A percentile compares a stretch with the other conserved stretches of the same genome.
These are phyloP conservation scores for Lutjanus campechanus DNA, from an alignment of 2,797 vertebrate genomes.

Conservation along the genomic window DNA sequence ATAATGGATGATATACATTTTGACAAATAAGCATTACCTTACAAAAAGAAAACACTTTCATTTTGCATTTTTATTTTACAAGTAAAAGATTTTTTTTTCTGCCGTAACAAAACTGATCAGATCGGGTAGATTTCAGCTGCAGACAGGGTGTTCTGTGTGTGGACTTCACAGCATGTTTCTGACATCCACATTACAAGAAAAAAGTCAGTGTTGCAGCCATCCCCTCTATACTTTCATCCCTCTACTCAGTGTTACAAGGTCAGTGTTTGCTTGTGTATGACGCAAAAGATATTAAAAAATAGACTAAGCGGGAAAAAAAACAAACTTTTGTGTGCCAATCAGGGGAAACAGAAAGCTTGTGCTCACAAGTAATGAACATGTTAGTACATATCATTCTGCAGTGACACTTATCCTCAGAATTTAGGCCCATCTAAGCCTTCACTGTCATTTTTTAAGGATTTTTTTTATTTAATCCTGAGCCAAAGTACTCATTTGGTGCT, in stretches of 20 bases:
- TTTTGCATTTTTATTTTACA: too few relatives aligned
- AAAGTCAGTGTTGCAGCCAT: too few relatives aligned
- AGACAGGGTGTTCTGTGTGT: too few relatives aligned
- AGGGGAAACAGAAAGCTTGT: constrained; percentile 27
- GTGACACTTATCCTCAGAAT: constrained; percentile 74
- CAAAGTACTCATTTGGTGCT: constrained; percentile 73
- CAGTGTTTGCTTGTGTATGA: constrained; percentile 28
- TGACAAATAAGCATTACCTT: too few relatives aligned
- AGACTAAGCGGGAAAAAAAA: constrained; percentile 29
- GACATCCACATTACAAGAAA: too few relatives aligned
- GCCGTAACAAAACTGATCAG: too few relatives aligned
- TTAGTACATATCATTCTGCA: constrained; percentile 65
- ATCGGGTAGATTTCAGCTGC: too few relatives aligned
- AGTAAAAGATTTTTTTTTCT: too few relatives aligned
- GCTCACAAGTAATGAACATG: constrained; percentile 48
- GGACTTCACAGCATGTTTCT: too few relatives aligned
- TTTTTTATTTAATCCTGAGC: constrained; percentile 72
- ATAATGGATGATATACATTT: too few relatives aligned
- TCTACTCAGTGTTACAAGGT: neutral
- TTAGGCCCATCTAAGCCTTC: constrained; percentile 72
- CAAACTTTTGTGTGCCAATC: constrained; percentile 42
- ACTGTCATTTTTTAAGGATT: constrained; percentile 68
- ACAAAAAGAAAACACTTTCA: too few relatives aligned
- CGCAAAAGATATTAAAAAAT: constrained; percentile 36
- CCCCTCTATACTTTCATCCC: too few relatives aligned